Evolutionary conservation across 53 echinoderm and acorn worm species (phyloP).

Genomic region (Apostichopus leukothele): DNA sequence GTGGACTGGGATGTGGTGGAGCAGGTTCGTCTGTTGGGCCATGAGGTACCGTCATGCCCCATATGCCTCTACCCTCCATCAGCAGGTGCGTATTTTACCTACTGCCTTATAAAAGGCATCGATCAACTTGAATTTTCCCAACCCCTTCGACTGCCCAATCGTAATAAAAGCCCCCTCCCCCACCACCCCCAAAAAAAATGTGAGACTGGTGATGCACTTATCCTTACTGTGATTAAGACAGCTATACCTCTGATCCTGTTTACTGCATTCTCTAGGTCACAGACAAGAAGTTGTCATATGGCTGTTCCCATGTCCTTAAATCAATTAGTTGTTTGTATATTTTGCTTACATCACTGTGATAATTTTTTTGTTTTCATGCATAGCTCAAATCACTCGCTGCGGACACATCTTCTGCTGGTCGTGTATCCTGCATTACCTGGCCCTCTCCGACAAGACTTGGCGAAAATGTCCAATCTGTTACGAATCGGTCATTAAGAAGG

Average conservation of each 20-base stretch:
- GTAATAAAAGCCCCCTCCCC: neutral
- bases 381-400: conserved; percentile 96
- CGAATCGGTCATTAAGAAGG: conserved; percentile 70
- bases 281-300: no score
- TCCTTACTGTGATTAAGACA: no score
- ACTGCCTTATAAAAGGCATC: no score
- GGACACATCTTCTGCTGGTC: conserved; percentile 98
- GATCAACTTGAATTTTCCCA: neutral
- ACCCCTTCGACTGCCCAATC: neutral
- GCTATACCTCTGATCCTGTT: no score
- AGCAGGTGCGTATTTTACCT: conserved; percentile 62
- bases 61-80: conserved; percentile 93
- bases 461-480: conserved; percentile 96
- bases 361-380: neutral
- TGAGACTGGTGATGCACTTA: neutral
- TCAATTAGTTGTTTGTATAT: no score
- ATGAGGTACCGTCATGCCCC: conserved; percentile 91
- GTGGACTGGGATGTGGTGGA: conserved; percentile 97
- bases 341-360: no score
- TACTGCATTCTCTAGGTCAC: no score
- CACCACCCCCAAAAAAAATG: no score
- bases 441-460: conserved; percentile 82
- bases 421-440: conserved; percentile 90
- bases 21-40: conserved; percentile 86
- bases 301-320: no score